These are phyloP conservation scores for Takifugu rubripes DNA, from an alignment of 2,797 vertebrate genomes.

Conservation along the genomic window DNA sequence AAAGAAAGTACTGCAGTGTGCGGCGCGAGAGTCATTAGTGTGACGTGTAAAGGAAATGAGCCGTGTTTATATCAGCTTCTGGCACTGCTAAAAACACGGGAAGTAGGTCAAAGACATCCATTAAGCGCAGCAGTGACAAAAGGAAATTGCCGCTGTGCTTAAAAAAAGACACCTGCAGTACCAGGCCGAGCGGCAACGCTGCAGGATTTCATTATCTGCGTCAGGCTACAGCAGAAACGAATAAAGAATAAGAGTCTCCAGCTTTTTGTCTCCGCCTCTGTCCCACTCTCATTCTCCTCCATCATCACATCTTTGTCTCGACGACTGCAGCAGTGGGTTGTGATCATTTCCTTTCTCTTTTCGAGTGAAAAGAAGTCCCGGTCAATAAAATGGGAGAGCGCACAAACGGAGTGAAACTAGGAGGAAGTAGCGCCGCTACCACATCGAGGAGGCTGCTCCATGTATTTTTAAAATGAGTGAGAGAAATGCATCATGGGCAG, in stretches of 20 bases:
- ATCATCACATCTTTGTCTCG: constrained; percentile 22
- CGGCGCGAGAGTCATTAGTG: constrained; percentile 19
- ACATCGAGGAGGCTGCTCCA: constrained; percentile 31
- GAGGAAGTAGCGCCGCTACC: constrained; percentile 14
- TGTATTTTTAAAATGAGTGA: constrained; percentile 66
- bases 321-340: not conserved
- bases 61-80: constrained; percentile 46
- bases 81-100: constrained; percentile 43
- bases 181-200: constrained; percentile 21
- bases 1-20: no score
- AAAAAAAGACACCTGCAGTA: constrained; percentile 3
- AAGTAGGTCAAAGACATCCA: constrained; percentile 53
- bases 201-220: constrained; percentile 21
- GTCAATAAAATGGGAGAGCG: constrained; percentile 16
- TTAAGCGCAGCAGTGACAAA: constrained; percentile 18
- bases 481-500: constrained; percentile 40
- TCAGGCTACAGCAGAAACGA: constrained; percentile 33
- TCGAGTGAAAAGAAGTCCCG: constrained; percentile 9
- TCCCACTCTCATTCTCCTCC: constrained; percentile 18
- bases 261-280: constrained; percentile 15
- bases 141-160: constrained; percentile 27
- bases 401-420: constrained; percentile 1
- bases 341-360: no score
- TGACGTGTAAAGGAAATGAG: constrained; percentile 15
- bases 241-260: constrained; percentile 17